These are phyloP conservation scores for Noturus placidus DNA, from an alignment of 2,113 vertebrate species.

Conservation along the genomic window DNA sequence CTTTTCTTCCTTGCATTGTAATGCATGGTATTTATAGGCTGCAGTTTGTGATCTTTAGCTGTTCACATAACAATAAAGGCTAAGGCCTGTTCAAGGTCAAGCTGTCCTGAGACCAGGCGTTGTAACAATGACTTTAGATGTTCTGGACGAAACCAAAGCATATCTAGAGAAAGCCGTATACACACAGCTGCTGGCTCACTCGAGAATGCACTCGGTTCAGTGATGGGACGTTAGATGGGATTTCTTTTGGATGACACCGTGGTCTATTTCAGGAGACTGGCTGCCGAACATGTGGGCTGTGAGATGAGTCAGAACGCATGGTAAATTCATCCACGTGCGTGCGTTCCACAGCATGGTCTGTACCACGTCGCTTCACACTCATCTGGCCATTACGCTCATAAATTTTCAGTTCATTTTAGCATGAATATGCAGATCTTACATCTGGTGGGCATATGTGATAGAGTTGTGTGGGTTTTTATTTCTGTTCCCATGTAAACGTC, in stretches of 20 bases:
- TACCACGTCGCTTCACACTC: conserved; percentile 22
- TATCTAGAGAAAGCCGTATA: background rate
- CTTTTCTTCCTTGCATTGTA: conserved; percentile 28
- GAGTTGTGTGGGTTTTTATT: background rate
- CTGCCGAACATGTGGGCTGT: conserved; percentile 23
- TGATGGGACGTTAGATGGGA: background rate
- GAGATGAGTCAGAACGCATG: conserved; percentile 35
- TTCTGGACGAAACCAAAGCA: background rate
- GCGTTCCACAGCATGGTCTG: conserved; percentile 26
- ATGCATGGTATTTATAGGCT: conserved; percentile 36
- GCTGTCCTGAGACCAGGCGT: background rate
- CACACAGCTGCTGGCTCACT: background rate
- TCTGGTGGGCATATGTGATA: conserved; percentile 42
- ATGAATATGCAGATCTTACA: conserved; percentile 38
- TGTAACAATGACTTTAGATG: background rate
- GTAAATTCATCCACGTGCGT: conserved; percentile 33
- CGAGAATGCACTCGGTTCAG: background rate
- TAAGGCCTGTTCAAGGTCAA: background rate
- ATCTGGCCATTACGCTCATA: conserved; percentile 10
- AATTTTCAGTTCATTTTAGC: conserved; percentile 34
- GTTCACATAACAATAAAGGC: conserved; percentile 1
- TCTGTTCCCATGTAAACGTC: conserved; percentile 27
- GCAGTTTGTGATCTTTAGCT: conserved; percentile 10
- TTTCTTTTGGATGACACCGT: conserved; percentile 17
- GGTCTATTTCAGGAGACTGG: conserved; percentile 23